phyloP scores from a whole-genome alignment of 2,888 invertebrate species.

The Xylota sylvarum region DNA sequence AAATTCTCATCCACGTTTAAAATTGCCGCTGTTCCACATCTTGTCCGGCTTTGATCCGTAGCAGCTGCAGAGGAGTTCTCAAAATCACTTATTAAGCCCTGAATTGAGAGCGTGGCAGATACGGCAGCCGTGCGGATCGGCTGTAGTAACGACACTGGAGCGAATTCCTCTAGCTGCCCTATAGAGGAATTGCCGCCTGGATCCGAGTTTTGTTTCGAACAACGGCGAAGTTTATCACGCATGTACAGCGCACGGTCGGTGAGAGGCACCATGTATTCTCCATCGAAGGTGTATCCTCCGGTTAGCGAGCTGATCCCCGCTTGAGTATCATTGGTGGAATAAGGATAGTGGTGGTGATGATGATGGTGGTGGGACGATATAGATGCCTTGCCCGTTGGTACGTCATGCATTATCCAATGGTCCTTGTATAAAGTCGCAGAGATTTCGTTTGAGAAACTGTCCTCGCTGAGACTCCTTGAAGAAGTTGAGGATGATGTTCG shows the following conservation, averaged over 20 bases:
- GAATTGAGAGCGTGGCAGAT: constrained; percentile 80
- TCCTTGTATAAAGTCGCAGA: constrained; percentile 80
- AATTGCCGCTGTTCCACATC: constrained; percentile 79
- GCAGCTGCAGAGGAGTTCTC: constrained; percentile 68
- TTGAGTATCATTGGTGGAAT: constrained; percentile 49
- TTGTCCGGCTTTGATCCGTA: constrained; percentile 52
- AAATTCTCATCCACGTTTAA: constrained; percentile 83
- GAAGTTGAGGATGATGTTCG: constrained; percentile 87
- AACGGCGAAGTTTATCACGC: constrained; percentile 81
- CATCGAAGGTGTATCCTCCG: constrained; percentile 79
- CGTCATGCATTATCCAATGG: constrained; percentile 84
- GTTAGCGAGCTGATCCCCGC: constrained; percentile 28
- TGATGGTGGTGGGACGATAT: constrained; percentile 50
- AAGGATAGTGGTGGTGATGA: constrained; percentile 61
- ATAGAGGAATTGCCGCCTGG: constrained; percentile 78
- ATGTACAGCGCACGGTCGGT: constrained; percentile 80
- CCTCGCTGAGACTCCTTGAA: constrained; percentile 86
- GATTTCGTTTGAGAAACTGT: constrained; percentile 85
- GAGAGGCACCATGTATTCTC: constrained; percentile 78
- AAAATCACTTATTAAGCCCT: constrained; percentile 81
- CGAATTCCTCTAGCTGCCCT: constrained; percentile 70
- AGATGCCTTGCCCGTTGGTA: constrained; percentile 74
- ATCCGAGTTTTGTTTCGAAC: constrained; percentile 81
- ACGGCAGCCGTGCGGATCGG: constrained; percentile 45
- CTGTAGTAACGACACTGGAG: constrained; percentile 49